Evolutionary conservation across 2,113 vertebrate genomes (phyloP).

Genomic region (Bos indicus): DNA sequence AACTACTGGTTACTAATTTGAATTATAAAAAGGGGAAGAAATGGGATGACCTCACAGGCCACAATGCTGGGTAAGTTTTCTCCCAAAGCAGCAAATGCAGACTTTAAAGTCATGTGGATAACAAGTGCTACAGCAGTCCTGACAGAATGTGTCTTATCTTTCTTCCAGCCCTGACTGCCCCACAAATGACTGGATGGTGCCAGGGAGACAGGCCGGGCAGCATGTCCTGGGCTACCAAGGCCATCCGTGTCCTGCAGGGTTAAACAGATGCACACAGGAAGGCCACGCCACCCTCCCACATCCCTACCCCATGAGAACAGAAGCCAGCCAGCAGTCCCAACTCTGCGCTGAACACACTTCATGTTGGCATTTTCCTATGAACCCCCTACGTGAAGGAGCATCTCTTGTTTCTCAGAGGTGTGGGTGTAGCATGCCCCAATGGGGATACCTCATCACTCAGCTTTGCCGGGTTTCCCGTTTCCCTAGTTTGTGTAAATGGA

Average conservation of each 20-base stretch:
- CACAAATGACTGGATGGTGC: background rate
- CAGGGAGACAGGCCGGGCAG: background rate
- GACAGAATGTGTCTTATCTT: background rate
- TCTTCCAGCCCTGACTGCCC: background rate
- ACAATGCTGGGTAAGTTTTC: background rate
- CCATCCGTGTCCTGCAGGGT: background rate
- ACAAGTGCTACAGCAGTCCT: background rate
- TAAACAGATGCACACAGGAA: background rate
- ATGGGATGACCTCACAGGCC: no score
- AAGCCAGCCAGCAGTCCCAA: background rate
- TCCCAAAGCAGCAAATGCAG: background rate
- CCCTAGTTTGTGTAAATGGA: background rate
- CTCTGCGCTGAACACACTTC: background rate
- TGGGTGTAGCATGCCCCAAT: fast-evolving
- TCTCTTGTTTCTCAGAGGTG: background rate
- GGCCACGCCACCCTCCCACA: fast-evolving
- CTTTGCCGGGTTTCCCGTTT: background rate
- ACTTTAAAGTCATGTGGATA: background rate
- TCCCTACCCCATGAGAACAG: background rate
- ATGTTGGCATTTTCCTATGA: background rate
- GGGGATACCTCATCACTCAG: fast-evolving
- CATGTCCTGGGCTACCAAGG: fast-evolving
- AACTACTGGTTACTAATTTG: background rate
- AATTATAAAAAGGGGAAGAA: background rate
- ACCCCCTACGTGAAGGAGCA: background rate